Conservation (phyloP, 2,888 invertebrate genomes). For the Phoronis australis region DNA sequence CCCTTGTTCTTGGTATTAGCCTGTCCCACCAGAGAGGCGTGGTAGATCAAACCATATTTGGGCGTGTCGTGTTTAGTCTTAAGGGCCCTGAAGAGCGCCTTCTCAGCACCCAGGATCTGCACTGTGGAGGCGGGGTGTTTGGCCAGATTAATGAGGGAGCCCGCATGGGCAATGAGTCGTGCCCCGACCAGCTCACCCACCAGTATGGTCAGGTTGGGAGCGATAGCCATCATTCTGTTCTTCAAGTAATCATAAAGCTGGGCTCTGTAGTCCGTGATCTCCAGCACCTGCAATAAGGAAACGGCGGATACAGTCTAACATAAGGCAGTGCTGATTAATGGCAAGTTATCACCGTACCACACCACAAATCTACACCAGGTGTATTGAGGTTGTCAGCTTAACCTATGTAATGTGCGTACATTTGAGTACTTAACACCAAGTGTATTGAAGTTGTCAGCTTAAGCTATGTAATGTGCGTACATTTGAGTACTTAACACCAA, state of each 20-base stretch:
- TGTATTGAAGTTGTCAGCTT: too few relatives aligned
- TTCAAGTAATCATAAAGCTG: constrained; percentile 90
- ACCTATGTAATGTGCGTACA: too few relatives aligned
- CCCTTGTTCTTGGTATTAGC: constrained; percentile 87
- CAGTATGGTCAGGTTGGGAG: constrained; percentile 90
- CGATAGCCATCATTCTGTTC: constrained; percentile 96
- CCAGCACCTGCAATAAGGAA: constrained; percentile 63
- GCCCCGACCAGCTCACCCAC: constrained; percentile 98
- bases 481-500: too few relatives aligned
- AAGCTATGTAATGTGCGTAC: too few relatives aligned
- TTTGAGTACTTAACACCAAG: too few relatives aligned
- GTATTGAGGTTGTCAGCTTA: too few relatives aligned
- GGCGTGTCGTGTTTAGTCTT: constrained; percentile 98
- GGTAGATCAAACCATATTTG: constrained; percentile 97
- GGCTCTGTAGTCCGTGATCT: constrained; percentile 82
- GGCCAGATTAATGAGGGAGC: constrained; percentile 87
- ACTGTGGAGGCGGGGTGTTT: constrained; percentile 97
- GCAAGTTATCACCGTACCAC: too few relatives aligned
- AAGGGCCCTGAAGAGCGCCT: constrained; percentile 91
- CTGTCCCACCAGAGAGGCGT: constrained; percentile 87
- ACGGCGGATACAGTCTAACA: background rate
- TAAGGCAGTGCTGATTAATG: background rate
- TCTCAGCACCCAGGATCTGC: constrained; percentile 97
- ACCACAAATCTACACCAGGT: too few relatives aligned
- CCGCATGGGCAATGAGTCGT: constrained; percentile 93